Evolutionary conservation across 2,113 vertebrate species (phyloP).

Genomic region (Hippoglossus stenolepis): DNA sequence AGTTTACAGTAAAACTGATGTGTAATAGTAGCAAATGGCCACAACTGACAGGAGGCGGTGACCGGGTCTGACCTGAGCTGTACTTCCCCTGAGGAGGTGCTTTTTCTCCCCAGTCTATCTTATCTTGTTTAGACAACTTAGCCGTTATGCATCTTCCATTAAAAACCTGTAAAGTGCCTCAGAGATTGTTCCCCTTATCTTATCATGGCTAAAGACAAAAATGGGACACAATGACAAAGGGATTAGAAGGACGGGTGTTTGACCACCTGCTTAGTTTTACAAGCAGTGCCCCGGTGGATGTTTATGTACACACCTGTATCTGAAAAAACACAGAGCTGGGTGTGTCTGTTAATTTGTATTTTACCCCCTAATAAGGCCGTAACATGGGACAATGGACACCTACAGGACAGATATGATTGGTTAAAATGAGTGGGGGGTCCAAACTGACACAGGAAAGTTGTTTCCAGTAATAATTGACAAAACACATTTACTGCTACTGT

Average conservation of each 20-base stretch:
- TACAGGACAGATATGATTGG: not conserved
- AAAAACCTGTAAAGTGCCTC: not conserved
- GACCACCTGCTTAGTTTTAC: constrained; percentile 44
- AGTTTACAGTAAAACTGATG: no score
- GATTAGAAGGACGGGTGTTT: constrained; percentile 15
- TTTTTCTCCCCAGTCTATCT: not conserved
- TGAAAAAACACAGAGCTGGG: not conserved
- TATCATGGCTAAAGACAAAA: constrained; percentile 22
- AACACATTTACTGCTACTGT: not conserved
- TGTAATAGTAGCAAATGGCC: not conserved
- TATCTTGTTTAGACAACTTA: constrained; percentile 29
- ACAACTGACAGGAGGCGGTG: not conserved
- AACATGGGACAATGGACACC: not conserved
- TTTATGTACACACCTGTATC: constrained; percentile 31
- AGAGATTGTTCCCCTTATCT: constrained; percentile 5
- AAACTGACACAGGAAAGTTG: not conserved
- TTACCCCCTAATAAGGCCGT: not conserved
- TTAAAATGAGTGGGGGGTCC: not conserved
- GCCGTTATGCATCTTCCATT: not conserved
- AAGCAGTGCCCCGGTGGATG: constrained; percentile 10
- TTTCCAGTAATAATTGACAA: not conserved
- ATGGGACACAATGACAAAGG: constrained; percentile 1
- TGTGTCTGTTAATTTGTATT: not conserved
- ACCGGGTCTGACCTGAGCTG: not conserved
- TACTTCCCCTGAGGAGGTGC: not conserved